Evolutionary conservation across 2,888 invertebrate genomes (phyloP), one percentile per base, ranked within the genome.

Genomic region (Baronia brevicornis): DNA sequence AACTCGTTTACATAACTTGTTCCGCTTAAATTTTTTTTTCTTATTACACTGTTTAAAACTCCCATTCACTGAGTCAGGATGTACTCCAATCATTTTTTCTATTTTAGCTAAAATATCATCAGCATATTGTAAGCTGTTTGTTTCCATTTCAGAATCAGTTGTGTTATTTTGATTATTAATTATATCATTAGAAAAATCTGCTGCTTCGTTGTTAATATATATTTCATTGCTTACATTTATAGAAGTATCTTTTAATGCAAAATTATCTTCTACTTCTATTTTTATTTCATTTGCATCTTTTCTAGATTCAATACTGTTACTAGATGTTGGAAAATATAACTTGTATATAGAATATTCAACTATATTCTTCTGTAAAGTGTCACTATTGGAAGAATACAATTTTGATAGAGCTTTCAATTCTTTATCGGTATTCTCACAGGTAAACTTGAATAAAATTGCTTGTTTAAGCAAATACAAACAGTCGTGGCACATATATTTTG

Each of bases 361-460:
- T 2, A 71, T 38, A 31, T 53, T 55, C 42, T 61, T 51, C 38
- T 55, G 48, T 5, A 58, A 34, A 44, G 46, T 27, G 36, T 46
- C 38, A 15, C 39, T 14, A 35, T 7, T n/a, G 9, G 28, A 12
- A 2, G 36, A 29, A 23, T 28, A 30, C 10, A 43, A 13, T 7
- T 28, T 35, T 33, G 18, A 34, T 17, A 38, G 65, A 41, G 19
- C 43, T 28, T 51, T 46, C 1, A 77, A 41, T 8, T 49, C 43
- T 37, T 54, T 53, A 9, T 75, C 55, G 24, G 62, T 71, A 0
- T 56, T 52, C 57, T 79, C 71, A 33, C 78, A 74, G 23, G 49
- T 67, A 10, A 69, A 45, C 44, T 77, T 77, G 27, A 82, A 80
- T 25, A 44, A 41, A 23, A 75, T 65, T n/a, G 69, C 56, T 43